Evolutionary conservation across 2,113 vertebrate species (phyloP), one percentile per base, ranked within the genome.

Genomic region (Nerophis lumbriciformis): DNA sequence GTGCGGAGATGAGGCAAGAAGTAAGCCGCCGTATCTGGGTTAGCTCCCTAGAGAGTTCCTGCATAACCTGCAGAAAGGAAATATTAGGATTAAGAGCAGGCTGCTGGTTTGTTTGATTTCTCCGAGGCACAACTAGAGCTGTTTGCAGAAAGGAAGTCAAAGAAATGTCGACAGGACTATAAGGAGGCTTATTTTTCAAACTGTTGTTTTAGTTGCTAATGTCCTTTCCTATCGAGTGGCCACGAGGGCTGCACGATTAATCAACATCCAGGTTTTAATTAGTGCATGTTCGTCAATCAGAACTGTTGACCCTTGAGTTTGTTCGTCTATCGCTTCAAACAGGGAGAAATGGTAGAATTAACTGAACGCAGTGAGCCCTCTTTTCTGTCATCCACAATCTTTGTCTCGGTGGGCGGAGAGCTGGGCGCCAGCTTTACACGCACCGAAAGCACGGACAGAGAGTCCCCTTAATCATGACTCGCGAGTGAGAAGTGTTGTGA

Each of bases 181-280:
- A 89, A 91, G 82, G 81, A 55, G 66, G 70, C 89, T 90, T 82
- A 88, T 89, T 90, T 44, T 90, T 88, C 90, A 90, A 91, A 89
- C 83, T 79, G 84, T 88, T 88, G 86, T 89, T 89, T 86, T 85
- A 87, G 85, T 74, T 71, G 48, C 79, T 88, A 88, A 91, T 90
- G 89, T 85, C 88, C 88, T 90, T 88, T 86, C 73, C 87, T 72
- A 69, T 90, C 12, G 90, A 90, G 90, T 90, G 89, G 89, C 88
- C 83, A 77, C 28, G 28, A 28, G 28, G 28, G 28, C 28, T 28
- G 28, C 28, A 28, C 28, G 28, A 28, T 28, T 28, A 28, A 28
- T 28, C 28, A 28, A 28, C 28, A 28, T 28, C 28, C 28, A 28
- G 28, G 28, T 28, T 28, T 28, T 28, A 28, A 28, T 28, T 28